Base-by-base conservation (phyloP, 2,797 vertebrate genomes). In the Xerus rutilus region DNA sequence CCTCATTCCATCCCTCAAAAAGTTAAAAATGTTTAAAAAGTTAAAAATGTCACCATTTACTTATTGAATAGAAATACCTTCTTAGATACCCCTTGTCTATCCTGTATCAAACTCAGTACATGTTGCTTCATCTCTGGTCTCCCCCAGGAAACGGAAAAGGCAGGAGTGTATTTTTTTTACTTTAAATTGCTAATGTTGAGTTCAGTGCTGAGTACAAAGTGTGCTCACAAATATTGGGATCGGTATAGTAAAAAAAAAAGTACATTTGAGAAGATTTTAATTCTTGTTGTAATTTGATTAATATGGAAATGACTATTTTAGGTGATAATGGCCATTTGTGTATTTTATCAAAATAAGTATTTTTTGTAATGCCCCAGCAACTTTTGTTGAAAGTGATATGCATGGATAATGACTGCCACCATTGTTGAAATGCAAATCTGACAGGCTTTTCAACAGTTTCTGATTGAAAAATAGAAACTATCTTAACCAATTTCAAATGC, bases 331-430 rank as follows among this genome's bases (percentile, higher is more conserved):
- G 23, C 35, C 35, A 82, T 93, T 85, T 77, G 32, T 87, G 32
- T 93, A 69, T 95, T 97, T 96, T 91, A 91, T 47, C 90, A 86
- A 96, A 96, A 28, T 83, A 82, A 81, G 88, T 6, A 76, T 69
- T 76, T 43, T 93, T 92, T 93, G 89, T 93, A 69, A 49, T 74
- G 52, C 30, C 54, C 52, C 59, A 54, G 15, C 21, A 67, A 47
- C 69, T 93, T 92, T 81, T 93, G 52, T 92, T 81, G 64, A 70
- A 62, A 83, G 52, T 93, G 59, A 88, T 92, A 88, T 11, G 12
- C 54, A 35, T 64, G 17, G 64, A 74, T 95, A 70, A 88, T 97
- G 73, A 67, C 74, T 39, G 3, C 45, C 72, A 35, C 62, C 76
- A 47, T 93, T 89, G 72, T 89, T 91, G 74, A 96, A 97, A 94